Evolutionary conservation across 1,140 invertebrate species (phyloP).

Genomic region (Gyrodactylus salaris): DNA sequence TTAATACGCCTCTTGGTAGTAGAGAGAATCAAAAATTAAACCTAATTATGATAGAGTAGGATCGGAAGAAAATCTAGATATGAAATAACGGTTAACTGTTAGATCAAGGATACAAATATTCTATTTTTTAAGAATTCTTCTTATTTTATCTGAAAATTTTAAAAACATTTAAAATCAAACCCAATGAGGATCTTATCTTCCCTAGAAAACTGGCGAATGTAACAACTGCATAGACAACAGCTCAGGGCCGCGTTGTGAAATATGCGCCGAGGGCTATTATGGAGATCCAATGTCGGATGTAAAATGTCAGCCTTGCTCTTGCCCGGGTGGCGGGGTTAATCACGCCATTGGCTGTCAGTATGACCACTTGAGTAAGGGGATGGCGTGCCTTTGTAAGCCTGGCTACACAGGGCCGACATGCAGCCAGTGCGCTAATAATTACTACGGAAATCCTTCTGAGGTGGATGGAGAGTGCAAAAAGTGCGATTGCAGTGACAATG

Average conservation of each 20-base stretch:
- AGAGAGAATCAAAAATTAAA: too few relatives aligned
- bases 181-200: too few relatives aligned
- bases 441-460: conserved; percentile 28
- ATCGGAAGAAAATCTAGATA: too few relatives aligned
- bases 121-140: too few relatives aligned
- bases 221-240: conserved; percentile 64
- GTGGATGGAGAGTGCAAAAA: conserved; percentile 41
- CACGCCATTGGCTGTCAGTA: neutral
- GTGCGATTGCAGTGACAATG: conserved; percentile 28
- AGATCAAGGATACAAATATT: too few relatives aligned
- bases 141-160: too few relatives aligned
- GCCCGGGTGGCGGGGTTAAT: conserved; percentile 43
- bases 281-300: conserved; percentile 60
- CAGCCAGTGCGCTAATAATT: conserved; percentile 40
- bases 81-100: too few relatives aligned
- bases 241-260: conserved; percentile 63
- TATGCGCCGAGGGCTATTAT: conserved; percentile 62
- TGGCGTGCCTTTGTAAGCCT: neutral
- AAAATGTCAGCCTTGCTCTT: conserved; percentile 55
- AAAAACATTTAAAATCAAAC: too few relatives aligned
- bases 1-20: too few relatives aligned
- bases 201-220: neutral
- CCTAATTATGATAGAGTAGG: too few relatives aligned
- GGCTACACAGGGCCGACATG: neutral
- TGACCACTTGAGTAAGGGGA: neutral